These are phyloP conservation scores for Oryzias dopingdopingensis DNA, from an alignment of 2,797 vertebrate genomes.

Conservation along the genomic window DNA sequence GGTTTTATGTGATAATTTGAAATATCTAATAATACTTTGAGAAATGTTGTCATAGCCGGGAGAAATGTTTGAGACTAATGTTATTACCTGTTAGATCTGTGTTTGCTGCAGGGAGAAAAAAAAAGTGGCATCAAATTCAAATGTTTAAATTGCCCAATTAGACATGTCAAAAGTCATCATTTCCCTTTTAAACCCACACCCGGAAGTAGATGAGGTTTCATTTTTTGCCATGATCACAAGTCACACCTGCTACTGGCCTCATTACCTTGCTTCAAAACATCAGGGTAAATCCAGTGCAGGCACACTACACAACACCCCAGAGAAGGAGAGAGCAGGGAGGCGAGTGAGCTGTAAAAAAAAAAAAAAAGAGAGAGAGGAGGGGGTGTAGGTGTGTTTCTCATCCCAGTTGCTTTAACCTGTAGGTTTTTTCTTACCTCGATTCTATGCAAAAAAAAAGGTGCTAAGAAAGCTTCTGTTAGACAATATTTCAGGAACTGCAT, in stretches of 20 bases:
- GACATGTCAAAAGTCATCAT: slow-evolving; percentile 16
- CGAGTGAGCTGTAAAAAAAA: slow-evolving; percentile 27
- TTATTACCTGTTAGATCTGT: neutral
- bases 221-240: slow-evolving; percentile 33
- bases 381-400: slow-evolving; percentile 13
- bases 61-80: slow-evolving; percentile 9
- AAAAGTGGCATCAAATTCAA: neutral
- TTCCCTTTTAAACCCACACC: slow-evolving; percentile 20
- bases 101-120: too few species aligned
- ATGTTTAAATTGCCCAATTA: slow-evolving; percentile 8
- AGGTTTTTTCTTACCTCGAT: slow-evolving; percentile 10
- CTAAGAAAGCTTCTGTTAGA: slow-evolving; percentile 25
- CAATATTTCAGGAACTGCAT: slow-evolving; percentile 25
- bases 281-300: slow-evolving; percentile 34
- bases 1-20: slow-evolving; percentile 21
- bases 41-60: slow-evolving; percentile 2
- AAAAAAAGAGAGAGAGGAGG: slow-evolving; percentile 12
- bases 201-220: slow-evolving; percentile 13
- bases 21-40: slow-evolving; percentile 7
- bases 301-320: slow-evolving; percentile 40
- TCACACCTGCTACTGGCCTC: slow-evolving; percentile 41
- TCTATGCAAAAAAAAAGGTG: slow-evolving; percentile 33
- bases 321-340: slow-evolving; percentile 34
- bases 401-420: slow-evolving; percentile 9
- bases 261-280: slow-evolving; percentile 50